A percentile compares a stretch with the other conserved stretches of the same genome.
phyloP scores from a whole-genome alignment of 35 echinoderm and acorn worm species.

The Diadema setosum region DNA sequence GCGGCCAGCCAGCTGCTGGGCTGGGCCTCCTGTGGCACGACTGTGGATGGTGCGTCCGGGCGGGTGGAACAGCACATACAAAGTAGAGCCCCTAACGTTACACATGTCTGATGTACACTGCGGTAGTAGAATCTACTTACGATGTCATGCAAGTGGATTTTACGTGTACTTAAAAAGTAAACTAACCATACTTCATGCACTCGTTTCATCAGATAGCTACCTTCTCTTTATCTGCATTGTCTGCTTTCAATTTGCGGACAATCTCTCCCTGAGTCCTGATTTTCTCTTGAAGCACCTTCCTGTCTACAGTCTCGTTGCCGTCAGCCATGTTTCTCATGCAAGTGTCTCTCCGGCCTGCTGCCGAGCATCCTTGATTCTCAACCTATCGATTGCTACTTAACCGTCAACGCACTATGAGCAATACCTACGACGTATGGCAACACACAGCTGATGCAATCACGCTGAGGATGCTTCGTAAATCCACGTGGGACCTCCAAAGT shows the following conservation, averaged over 20 bases:
- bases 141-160: background rate
- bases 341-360: too few species aligned
- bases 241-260: constrained; percentile 74
- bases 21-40: background rate
- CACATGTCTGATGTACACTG: background rate
- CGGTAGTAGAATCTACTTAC: background rate
- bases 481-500: too few species aligned
- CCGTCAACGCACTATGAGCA: too few species aligned
- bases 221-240: constrained; percentile 69
- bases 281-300: constrained; percentile 47
- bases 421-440: too few species aligned
- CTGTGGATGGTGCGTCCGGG: background rate
- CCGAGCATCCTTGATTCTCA: too few species aligned
- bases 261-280: constrained; percentile 81
- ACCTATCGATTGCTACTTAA: too few species aligned
- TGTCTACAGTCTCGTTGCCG: constrained; percentile 28
- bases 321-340: background rate
- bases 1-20: too few species aligned
- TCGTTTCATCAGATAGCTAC: constrained; percentile 16
- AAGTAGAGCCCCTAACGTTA: background rate
- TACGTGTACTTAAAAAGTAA: background rate
- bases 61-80: background rate
- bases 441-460: too few species aligned
- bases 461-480: too few species aligned
- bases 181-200: background rate